Evolutionary conservation across 2,797 vertebrate species (phyloP).

Genomic region (Neosilurus hyrtlii): DNA sequence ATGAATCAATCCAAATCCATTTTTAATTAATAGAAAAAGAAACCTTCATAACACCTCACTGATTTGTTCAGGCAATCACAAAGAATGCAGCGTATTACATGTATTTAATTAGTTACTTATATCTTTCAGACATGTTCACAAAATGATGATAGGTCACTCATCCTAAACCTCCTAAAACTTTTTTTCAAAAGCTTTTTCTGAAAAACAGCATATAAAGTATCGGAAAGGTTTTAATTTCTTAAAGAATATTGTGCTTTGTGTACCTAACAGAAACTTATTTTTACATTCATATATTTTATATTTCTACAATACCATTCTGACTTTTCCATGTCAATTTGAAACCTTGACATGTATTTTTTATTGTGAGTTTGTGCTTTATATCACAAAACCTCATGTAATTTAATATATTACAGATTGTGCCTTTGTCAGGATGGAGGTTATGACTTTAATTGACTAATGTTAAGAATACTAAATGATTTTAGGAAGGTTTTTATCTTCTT

Average conservation of each 20-base stretch:
- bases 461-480: not conserved
- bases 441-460: not conserved
- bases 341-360: not conserved
- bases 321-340: not conserved
- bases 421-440: not conserved
- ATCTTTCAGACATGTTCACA: not conserved
- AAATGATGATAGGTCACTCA: not conserved
- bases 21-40: not conserved
- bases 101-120: not conserved
- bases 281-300: not conserved
- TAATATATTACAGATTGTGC: not conserved
- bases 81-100: not conserved
- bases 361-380: not conserved
- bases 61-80: not conserved
- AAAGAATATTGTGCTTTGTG: not conserved
- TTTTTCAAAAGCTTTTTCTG: not conserved
- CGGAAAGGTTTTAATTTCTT: not conserved
- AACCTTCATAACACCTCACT: not conserved
- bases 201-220: not conserved
- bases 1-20: not conserved
- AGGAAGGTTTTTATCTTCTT: not conserved
- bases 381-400: not conserved
- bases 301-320: not conserved
- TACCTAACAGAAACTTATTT: not conserved
- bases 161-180: not conserved